Conservation (phyloP, 1,140 invertebrate species). For the Formica exsecta region DNA sequence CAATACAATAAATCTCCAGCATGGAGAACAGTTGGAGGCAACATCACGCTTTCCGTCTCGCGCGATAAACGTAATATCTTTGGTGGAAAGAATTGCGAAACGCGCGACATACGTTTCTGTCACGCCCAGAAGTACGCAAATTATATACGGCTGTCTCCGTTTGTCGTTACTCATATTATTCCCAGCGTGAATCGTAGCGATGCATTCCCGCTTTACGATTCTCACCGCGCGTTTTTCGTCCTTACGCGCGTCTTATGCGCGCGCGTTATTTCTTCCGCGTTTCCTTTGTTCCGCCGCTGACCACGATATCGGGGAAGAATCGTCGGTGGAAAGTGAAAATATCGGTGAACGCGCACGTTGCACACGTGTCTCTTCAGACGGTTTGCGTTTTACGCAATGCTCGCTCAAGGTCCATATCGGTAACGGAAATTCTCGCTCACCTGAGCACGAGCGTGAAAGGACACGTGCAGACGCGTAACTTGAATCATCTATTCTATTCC, state of each 20-base stretch:
- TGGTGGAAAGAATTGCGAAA: slow-evolving; percentile 43
- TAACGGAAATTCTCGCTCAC: slow-evolving; percentile 75
- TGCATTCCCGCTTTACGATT: slow-evolving; percentile 10
- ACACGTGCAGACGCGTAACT: neutral
- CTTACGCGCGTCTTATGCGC: neutral
- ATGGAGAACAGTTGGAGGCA: neutral
- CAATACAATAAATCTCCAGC: neutral
- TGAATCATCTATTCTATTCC: slow-evolving; percentile 8
- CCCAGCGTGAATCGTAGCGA: slow-evolving; percentile 28
- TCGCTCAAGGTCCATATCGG: slow-evolving; percentile 69
- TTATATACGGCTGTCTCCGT: neutral
- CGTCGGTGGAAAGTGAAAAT: slow-evolving; percentile 73
- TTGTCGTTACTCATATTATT: slow-evolving; percentile 23
- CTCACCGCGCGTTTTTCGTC: neutral
- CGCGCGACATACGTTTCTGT: slow-evolving; percentile 9
- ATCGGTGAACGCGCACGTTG: slow-evolving; percentile 59
- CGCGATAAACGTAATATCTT: neutral
- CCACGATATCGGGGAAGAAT: neutral
- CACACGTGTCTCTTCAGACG: neutral
- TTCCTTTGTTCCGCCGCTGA: slow-evolving; percentile 61
- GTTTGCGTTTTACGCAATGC: slow-evolving; percentile 49
- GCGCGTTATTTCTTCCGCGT: neutral
- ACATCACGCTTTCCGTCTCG: slow-evolving; percentile 12
- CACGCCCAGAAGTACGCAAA: slow-evolving; percentile 32
- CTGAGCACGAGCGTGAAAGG: slow-evolving; percentile 68